Base-by-base conservation (phyloP, 2,888 invertebrate genomes). In the Scotopteryx bipunctaria region DNA sequence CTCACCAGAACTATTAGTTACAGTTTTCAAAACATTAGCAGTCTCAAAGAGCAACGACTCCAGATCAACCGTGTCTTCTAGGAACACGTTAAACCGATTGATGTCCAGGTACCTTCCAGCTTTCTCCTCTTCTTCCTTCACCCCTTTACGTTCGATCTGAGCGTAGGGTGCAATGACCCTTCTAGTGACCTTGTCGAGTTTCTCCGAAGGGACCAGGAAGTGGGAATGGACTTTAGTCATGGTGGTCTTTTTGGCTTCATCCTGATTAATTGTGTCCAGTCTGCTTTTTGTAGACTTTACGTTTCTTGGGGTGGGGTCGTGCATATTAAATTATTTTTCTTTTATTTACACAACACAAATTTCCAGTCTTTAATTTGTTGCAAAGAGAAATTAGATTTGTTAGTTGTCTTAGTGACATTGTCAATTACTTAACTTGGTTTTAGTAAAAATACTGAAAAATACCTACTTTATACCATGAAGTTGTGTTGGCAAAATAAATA, bases 131-230 rank as follows among this genome's bases (percentile, higher is more conserved):
- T 83, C 83, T 3, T 81, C 81, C 35, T 83, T 87, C 0, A 76
- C 5, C 0, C 86, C 87, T 45, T 82, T 87, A 21, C 90, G 63
- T 60, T 86, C 86, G 38, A 90, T 89, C 52, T 86, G 89, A 0
- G 89, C 91, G 61, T 92, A 93, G 0, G 93, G 93, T 0, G 92
- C 92, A 41, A 93, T 91, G 0, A 92, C 92, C n/a, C 92, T 76
- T 42, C 91, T 78, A 0, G 92, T 92, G 0, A 91, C 91, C 63
- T 87, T 91, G 63, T 92, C 92, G 8, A 91, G 69, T 48, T 81
- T 87, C 2, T 90, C 87, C 0, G 89, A 84, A 0, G 87, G 75
- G 0, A 89, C 83, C 11, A 88, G 56, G 56, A 88, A 89, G 43
- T 90, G 88, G 0, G 89, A 89, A 5, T 83, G 85, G 0, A 81